Evolutionary conservation across 2,888 invertebrate genomes (phyloP).

Genomic region (Portevinia maculata): DNA sequence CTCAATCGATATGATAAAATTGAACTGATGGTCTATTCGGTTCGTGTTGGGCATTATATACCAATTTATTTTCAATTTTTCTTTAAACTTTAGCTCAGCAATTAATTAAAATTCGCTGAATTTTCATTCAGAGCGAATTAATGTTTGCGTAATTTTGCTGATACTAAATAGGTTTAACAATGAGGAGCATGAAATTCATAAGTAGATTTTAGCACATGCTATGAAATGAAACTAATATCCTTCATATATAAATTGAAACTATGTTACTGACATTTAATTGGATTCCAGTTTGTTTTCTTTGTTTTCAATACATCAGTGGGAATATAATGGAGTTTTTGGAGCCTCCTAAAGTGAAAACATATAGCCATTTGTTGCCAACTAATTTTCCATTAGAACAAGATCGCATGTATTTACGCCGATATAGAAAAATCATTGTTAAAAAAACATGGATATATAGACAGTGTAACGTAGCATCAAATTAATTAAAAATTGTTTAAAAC

Average conservation of each 20-base stretch:
- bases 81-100: slow-evolving; percentile 11
- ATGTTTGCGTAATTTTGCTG: slow-evolving; percentile 27
- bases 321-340: slow-evolving; percentile 44
- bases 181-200: slow-evolving; percentile 1
- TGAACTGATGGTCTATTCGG: slow-evolving; percentile 45
- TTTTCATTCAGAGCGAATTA: background rate
- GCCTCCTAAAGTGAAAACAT: slow-evolving; percentile 15
- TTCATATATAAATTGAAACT: background rate
- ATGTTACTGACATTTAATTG: slow-evolving; percentile 22
- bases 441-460: background rate
- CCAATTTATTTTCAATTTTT: slow-evolving; percentile 3
- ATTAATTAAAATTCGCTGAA: slow-evolving; percentile 21
- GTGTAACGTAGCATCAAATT: too few species aligned
- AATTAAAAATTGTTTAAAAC: background rate
- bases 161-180: background rate
- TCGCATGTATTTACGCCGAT: slow-evolving; percentile 33
- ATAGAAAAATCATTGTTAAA: background rate
- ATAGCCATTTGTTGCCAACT: slow-evolving; percentile 41
- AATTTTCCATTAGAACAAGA: slow-evolving; percentile 40
- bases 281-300: slow-evolving; percentile 11
- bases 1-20: slow-evolving; percentile 18
- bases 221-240: background rate
- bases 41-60: slow-evolving; percentile 46
- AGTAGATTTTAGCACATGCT: background rate
- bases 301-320: slow-evolving; percentile 8